Evolutionary conservation across 2,888 invertebrate species (phyloP).

Genomic region (Zaprionus lineosus): DNA sequence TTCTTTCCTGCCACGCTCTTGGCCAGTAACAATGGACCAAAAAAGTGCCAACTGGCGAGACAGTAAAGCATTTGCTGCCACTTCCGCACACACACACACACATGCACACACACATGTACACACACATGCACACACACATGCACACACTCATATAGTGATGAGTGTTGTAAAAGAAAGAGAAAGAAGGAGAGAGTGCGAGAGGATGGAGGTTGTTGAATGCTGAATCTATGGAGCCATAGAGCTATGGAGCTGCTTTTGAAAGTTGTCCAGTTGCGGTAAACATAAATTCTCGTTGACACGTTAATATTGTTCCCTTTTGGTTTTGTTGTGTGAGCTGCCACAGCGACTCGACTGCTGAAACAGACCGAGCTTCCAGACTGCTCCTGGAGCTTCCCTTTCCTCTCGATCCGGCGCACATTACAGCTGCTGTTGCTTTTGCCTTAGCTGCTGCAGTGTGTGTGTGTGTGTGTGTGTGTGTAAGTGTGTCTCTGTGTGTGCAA

Average conservation of each 20-base stretch:
- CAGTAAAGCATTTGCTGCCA: slow-evolving; percentile 76
- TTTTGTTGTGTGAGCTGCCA: slow-evolving; percentile 34
- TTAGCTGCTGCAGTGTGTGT: slow-evolving; percentile 23
- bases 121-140: slow-evolving; percentile 8
- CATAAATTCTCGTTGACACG: slow-evolving; percentile 78
- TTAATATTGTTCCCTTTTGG: slow-evolving; percentile 78
- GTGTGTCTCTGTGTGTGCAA: background rate
- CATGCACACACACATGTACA: background rate
- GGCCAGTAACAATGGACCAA: slow-evolving; percentile 48
- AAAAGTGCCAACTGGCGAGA: slow-evolving; percentile 71
- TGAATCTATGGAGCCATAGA: background rate
- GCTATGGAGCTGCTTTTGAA: slow-evolving; percentile 72
- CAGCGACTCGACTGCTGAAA: too few relatives aligned
- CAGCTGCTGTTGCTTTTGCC: slow-evolving; percentile 2
- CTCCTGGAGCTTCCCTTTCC: background rate
- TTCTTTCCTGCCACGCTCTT: slow-evolving; percentile 44
- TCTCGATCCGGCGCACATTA: background rate
- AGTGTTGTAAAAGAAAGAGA: background rate
- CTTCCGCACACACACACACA: slow-evolving; percentile 52
- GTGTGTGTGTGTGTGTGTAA: slow-evolving; percentile 18
- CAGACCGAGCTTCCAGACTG: background rate
- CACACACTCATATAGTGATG: background rate
- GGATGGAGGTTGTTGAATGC: slow-evolving; percentile 20
- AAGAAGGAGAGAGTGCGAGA: background rate
- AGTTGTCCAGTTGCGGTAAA: slow-evolving; percentile 78